Percentiles rank a stretch among this genome's conserved stretches.
phyloP scores from a whole-genome alignment of 64 coral and sea anemone genomes.

The Pocillopora damicornis region DNA sequence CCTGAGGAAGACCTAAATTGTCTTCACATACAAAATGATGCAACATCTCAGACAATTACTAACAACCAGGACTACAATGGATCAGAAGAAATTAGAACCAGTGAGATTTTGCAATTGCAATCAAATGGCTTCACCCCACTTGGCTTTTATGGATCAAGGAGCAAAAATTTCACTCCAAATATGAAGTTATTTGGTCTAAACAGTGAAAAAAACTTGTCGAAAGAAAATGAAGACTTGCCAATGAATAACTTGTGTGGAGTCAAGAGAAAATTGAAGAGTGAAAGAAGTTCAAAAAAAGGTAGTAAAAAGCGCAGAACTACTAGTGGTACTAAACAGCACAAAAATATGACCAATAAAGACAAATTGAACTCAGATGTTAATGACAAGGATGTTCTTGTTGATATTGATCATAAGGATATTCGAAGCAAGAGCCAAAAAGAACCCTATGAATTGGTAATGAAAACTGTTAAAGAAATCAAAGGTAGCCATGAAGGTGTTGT shows the following conservation, averaged over 20 bases:
- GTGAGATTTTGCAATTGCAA: neutral
- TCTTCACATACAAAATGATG: neutral
- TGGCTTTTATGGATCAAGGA: constrained; percentile 69
- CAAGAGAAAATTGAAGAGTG: constrained; percentile 20
- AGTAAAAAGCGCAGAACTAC: constrained; percentile 1
- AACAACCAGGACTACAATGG: neutral
- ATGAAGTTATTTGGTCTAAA: neutral
- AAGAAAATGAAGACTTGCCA: neutral
- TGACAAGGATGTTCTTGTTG: neutral
- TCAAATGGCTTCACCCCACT: constrained; percentile 58
- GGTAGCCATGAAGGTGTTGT: neutral
- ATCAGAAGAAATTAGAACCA: neutral
- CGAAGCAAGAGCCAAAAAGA: neutral
- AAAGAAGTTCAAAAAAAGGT: neutral
- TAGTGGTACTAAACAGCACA: neutral
- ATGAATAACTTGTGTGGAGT: neutral
- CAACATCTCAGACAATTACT: too few relatives aligned
- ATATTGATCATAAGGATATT: neutral
- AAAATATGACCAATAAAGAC: neutral
- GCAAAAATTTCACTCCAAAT: constrained; percentile 28
- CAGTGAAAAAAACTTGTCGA: neutral
- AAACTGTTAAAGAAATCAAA: neutral
- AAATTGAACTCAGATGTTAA: neutral
- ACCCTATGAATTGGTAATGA: neutral
- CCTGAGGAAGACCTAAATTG: neutral